These are phyloP conservation scores for Toxotes lorentzi DNA, from an alignment of 2,797 vertebrate genomes.

Conservation along the genomic window DNA sequence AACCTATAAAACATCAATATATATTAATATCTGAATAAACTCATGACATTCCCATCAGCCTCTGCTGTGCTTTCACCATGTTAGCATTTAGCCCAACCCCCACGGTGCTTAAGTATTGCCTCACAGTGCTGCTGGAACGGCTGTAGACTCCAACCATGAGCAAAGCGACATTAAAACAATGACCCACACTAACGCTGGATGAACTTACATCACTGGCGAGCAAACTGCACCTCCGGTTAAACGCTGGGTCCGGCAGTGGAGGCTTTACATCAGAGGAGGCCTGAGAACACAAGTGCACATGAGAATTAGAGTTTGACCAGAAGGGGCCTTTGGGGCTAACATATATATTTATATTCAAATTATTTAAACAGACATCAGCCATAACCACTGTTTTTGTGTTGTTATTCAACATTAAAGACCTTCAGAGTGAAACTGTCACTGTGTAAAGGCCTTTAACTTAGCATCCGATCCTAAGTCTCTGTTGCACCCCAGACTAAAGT, in stretches of 20 bases:
- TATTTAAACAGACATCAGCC: neutral
- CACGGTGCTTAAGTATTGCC: too few species aligned
- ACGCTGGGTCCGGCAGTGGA: slow-evolving; percentile 60
- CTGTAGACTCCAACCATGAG: neutral
- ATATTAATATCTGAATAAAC: too few species aligned
- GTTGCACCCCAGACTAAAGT: neutral
- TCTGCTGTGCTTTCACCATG: neutral
- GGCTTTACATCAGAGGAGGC: slow-evolving; percentile 38
- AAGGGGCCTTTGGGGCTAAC: neutral
- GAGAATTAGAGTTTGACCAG: neutral
- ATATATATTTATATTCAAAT: neutral
- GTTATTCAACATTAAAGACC: neutral
- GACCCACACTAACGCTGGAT: too few species aligned
- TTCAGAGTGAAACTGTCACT: too few species aligned
- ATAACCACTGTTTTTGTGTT: neutral
- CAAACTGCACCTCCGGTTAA: slow-evolving; percentile 77
- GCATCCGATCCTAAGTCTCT: neutral
- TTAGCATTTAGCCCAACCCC: neutral
- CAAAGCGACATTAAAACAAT: neutral
- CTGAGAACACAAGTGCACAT: slow-evolving; percentile 34
- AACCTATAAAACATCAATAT: too few species aligned
- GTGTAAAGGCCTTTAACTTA: neutral
- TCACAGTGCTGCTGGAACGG: neutral
- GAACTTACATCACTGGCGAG: slow-evolving; percentile 71
- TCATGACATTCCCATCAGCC: neutral